Percentiles rank a stretch among this genome's conserved stretches.
phyloP scores from a whole-genome alignment of 1,140 invertebrate genomes.

The Atta cephalotes region DNA sequence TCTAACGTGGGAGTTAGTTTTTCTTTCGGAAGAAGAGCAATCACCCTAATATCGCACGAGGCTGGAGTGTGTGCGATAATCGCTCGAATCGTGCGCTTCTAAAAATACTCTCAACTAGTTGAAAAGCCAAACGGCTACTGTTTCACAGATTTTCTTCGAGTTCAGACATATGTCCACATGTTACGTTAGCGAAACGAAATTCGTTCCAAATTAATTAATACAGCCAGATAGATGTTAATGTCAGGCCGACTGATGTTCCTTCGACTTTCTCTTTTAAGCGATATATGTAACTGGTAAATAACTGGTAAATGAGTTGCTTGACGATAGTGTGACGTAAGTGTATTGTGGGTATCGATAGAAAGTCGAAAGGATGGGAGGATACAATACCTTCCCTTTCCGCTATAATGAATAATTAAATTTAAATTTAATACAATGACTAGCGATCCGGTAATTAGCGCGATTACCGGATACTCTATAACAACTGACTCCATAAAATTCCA shows the following conservation, averaged over 20 bases:
- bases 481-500: slow-evolving; percentile 60
- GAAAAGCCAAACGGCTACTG: slow-evolving; percentile 68
- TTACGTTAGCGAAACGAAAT: neutral
- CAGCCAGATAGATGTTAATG: neutral
- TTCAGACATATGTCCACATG: neutral
- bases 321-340: neutral
- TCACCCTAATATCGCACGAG: slow-evolving; percentile 61
- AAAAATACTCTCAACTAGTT: slow-evolving; percentile 71
- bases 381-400: neutral
- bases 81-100: slow-evolving; percentile 58
- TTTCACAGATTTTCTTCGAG: slow-evolving; percentile 51
- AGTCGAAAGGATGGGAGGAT: neutral
- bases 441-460: slow-evolving; percentile 29
- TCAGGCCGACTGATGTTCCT: neutral
- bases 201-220: slow-evolving; percentile 9
- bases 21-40: slow-evolving; percentile 67
- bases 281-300: slow-evolving; percentile 11
- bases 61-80: slow-evolving; percentile 53
- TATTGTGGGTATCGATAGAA: slow-evolving; percentile 8
- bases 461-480: slow-evolving; percentile 13
- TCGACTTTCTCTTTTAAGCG: slow-evolving; percentile 14
- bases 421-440: slow-evolving; percentile 19
- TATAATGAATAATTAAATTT: slow-evolving; percentile 7
- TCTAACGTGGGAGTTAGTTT: slow-evolving; percentile 19
- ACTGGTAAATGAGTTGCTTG: neutral